Conservation (phyloP, 2,797 vertebrate species). For the Cryptoprocta ferox region DNA sequence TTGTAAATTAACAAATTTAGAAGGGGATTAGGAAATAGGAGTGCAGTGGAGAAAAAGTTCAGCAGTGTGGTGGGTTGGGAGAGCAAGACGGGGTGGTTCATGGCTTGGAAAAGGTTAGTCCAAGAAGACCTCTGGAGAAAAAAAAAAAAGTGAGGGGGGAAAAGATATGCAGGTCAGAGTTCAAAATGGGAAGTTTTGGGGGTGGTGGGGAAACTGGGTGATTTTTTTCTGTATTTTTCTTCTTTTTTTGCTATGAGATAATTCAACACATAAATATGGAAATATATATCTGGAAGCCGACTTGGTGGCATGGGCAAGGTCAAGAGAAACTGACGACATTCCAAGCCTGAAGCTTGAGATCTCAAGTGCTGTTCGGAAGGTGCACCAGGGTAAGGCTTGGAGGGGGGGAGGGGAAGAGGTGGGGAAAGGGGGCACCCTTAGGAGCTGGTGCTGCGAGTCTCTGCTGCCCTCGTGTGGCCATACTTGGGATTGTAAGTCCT, state of each 20-base stretch:
- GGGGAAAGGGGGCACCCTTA: too few species aligned
- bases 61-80: neutral
- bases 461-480: conserved; percentile 33
- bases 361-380: neutral
- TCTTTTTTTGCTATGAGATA: neutral
- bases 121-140: neutral
- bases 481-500: neutral
- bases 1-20: neutral
- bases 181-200: neutral
- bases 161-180: neutral
- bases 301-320: neutral
- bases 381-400: fast-evolving
- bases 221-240: neutral
- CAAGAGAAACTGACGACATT: neutral
- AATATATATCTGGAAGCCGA: neutral
- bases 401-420: fast-evolving
- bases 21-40: neutral
- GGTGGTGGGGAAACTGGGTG: too few species aligned
- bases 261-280: neutral
- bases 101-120: neutral
- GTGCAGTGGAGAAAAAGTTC: neutral
- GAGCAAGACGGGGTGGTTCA: neutral
- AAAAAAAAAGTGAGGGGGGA: neutral
- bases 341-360: neutral
- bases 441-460: neutral